Evolutionary conservation across 2,113 vertebrate genomes (phyloP), one percentile per base, ranked within the genome.

Genomic region (Pseudonaja textilis): DNA sequence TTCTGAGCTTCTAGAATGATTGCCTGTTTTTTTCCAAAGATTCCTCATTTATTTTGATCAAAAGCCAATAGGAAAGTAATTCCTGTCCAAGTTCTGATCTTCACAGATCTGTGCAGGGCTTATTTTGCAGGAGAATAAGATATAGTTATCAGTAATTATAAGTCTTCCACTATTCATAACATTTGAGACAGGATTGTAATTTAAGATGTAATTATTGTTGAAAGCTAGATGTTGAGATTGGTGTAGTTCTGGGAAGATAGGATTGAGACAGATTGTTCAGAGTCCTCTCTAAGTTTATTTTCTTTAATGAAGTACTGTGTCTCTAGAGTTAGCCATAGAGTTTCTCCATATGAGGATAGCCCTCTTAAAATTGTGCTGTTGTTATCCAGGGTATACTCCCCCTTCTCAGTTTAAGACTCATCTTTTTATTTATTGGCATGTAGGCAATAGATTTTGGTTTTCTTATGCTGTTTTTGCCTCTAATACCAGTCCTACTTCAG

Each of bases 341-440:
- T 54, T 91, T 94, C 85, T 96, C 91, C 56, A 96, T 88, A 95
- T 93, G 92, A 50, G 6, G 23, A 52, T 87, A 90, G 0, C 95
- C 87, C 91, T 92, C 18, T 85, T 93, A 95, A 91, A 93, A 91
- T 55, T 56, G 18, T 90, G 0, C 89, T 90, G 0, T 88, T 92
- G 90, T 69, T 92, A 88, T 64, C 61, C 90, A 93, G 93, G 94
- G 93, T 0, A 0, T 2, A 50, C 91, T 25, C 85, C 88, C 94
- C 45, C 54, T 56, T 85, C 93, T 90, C 92, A 93, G 0, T 87
- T 45, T 23, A 94, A 96, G 97, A 94, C 81, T 54, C 92, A 54
- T 61, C 52, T 64, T 93, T 96, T 93, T 94, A 95, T 95, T 97
- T 97, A 96, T 96, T 97, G 92, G 94, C 29, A 0, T 95, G 92